These are phyloP conservation scores for Cinclus mexicanus DNA, from an alignment of 2,113 vertebrate genomes.

Conservation along the genomic window DNA sequence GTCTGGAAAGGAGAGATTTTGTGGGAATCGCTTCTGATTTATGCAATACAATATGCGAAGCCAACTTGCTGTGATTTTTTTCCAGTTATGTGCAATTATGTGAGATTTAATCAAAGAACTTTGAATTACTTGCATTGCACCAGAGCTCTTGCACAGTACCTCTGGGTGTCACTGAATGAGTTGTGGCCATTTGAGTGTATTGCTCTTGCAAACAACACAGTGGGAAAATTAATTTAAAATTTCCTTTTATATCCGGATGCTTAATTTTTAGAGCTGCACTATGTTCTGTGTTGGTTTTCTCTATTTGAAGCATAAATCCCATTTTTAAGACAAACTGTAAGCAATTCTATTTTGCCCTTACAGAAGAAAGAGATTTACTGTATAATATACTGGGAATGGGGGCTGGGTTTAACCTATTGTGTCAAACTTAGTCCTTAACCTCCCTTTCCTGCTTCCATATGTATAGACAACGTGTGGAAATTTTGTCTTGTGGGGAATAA, in stretches of 20 bases:
- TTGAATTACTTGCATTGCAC: slow-evolving; percentile 26
- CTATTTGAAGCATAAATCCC: neutral
- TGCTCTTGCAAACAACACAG: slow-evolving; percentile 3
- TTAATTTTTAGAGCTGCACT: neutral
- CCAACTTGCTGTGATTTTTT: slow-evolving; percentile 48
- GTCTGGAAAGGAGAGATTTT: slow-evolving; percentile 65
- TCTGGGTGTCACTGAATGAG: slow-evolving; percentile 16
- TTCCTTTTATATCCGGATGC: neutral
- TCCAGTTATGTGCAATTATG: slow-evolving; percentile 37
- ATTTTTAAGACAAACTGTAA: neutral
- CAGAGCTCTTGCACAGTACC: neutral
- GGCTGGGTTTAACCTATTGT: neutral
- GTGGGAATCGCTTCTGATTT: slow-evolving; percentile 68
- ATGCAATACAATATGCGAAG: slow-evolving; percentile 13
- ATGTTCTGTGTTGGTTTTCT: neutral
- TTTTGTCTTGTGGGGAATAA: neutral
- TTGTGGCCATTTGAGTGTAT: neutral
- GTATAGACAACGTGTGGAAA: neutral
- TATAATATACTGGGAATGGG: neutral
- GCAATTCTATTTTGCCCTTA: neutral
- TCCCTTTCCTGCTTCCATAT: neutral
- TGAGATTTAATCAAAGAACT: slow-evolving; percentile 69
- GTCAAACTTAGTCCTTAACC: neutral
- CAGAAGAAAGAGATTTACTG: neutral
- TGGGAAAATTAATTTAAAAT: slow-evolving; percentile 24